Base-by-base conservation (phyloP, 2,888 invertebrate species). In the Chloromyia formosa region DNA sequence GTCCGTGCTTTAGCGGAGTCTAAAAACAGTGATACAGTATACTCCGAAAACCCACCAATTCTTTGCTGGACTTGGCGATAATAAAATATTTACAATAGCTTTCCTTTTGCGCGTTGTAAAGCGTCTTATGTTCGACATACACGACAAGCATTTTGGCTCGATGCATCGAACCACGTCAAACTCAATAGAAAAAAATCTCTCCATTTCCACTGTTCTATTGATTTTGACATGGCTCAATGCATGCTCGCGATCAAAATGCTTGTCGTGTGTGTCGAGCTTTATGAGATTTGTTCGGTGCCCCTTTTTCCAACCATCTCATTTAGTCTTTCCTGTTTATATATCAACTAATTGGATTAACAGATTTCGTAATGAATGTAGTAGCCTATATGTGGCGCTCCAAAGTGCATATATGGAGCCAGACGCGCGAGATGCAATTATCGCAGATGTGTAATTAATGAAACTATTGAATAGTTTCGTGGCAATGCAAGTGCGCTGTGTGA, bases 331-430 rank as follows among this genome's bases (percentile, higher is more conserved):
- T 66, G 66, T 66, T 66, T 45, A 45, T 49, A 45, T 45, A 49
- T 45, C 49, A 10, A 45, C 71, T 71, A 71, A 71, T 71, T 71
- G 71, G 71, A 71, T 71, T 71, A 71, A 71, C 49, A 71, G 71
- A 71, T 71, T 71, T 71, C 58, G 71, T 71, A 71, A 58, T 71
- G 42, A n/a, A n/a, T n/a, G n/a, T n/a, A n/a, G n/a, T n/a, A n/a
- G n/a, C n/a, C n/a, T 40, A n/a, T n/a, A 62, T n/a, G n/a, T 18
- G 22, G 18, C 22, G 20, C 56, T 20, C 23, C 27, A 12, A 14
- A 23, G 14, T 35, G 61, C 56, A 61, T 62, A 40, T 40, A 40
- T 22, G 18, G 45, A 45, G 7, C 22, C 42, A 66, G 66, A 45
- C 66, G 66, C 22, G 45, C 42, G 42, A 71, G 71, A 71, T 71